A percentile compares a stretch with the other conserved stretches of the same genome.
Evolutionary conservation across 2,888 invertebrate genomes (phyloP).

Genomic region (Exocentrus adspersus): DNA sequence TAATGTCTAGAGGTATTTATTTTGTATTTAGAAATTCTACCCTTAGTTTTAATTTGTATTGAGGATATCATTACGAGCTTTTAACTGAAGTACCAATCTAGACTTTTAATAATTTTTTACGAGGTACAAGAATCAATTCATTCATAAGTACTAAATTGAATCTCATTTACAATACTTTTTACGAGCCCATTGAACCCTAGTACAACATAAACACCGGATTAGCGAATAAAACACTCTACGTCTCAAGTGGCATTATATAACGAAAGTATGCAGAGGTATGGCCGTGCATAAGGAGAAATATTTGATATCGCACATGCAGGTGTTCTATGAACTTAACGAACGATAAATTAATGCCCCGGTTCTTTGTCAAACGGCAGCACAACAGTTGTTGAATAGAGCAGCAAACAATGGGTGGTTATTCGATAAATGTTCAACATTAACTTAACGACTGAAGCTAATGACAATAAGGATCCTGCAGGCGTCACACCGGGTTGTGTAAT

Average conservation of each 20-base stretch:
- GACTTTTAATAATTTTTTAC: conserved; percentile 13
- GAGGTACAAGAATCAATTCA: conserved; percentile 6
- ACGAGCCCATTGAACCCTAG: conserved; percentile 28
- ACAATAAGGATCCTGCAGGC: not conserved
- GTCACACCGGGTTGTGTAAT: not conserved
- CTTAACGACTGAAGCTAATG: conserved; percentile 10
- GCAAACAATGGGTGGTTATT: conserved; percentile 19
- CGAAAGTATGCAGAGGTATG: not conserved
- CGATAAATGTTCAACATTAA: conserved; percentile 6
- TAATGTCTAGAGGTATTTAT: too few relatives aligned
- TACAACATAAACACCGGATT: conserved; percentile 13
- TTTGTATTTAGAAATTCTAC: too few relatives aligned
- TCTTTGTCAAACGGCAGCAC: conserved; percentile 13
- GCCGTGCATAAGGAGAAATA: conserved; percentile 19
- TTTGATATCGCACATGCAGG: conserved; percentile 30
- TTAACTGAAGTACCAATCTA: not conserved
- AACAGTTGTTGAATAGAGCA: conserved; percentile 16
- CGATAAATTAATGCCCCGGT: conserved; percentile 17
- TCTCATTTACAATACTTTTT: conserved; percentile 26
- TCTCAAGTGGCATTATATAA: conserved; percentile 13
- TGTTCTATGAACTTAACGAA: conserved; percentile 26
- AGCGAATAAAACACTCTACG: not conserved
- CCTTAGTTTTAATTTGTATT: too few relatives aligned
- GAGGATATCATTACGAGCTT: too few relatives aligned
- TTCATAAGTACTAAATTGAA: conserved; percentile 21